Conservation (phyloP, 2,888 invertebrate genomes). For the Labia minor region DNA sequence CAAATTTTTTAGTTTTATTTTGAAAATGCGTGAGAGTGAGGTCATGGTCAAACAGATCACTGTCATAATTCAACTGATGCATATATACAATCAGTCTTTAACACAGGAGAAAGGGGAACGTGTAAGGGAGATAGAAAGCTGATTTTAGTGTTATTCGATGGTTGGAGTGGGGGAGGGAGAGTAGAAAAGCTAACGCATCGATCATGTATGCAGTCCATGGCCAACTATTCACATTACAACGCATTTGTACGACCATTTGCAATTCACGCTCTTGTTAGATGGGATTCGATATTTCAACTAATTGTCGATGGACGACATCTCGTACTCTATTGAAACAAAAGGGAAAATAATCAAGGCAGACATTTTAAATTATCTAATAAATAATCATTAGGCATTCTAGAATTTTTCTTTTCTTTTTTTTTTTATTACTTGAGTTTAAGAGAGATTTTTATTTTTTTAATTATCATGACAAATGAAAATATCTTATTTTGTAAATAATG, state of each 20-base stretch:
- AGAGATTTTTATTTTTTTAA: too few species aligned
- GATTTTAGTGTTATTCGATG: not conserved
- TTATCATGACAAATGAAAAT: too few species aligned
- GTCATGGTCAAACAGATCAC: not conserved
- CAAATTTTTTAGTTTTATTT: too few species aligned
- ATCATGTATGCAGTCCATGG: slow-evolving; percentile 5
- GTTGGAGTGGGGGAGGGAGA: too few species aligned
- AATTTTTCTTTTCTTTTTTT: too few species aligned
- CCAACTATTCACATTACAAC: not conserved
- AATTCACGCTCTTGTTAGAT: not conserved
- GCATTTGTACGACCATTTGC: slow-evolving; percentile 1
- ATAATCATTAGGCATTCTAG: too few species aligned
- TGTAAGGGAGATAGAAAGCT: not conserved
- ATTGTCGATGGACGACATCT: not conserved
- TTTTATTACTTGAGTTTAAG: too few species aligned
- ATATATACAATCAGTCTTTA: not conserved
- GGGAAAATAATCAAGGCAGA: not conserved
- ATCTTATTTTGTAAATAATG: too few species aligned
- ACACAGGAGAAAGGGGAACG: not conserved
- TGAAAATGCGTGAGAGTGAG: slow-evolving; percentile 13
- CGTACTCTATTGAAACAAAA: not conserved
- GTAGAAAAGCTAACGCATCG: not conserved
- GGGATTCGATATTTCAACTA: slow-evolving; percentile 7
- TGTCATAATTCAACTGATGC: not conserved
- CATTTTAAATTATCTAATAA: not conserved